Base-by-base conservation (phyloP, 2,797 vertebrate species). In the Xyrichtys novacula region DNA sequence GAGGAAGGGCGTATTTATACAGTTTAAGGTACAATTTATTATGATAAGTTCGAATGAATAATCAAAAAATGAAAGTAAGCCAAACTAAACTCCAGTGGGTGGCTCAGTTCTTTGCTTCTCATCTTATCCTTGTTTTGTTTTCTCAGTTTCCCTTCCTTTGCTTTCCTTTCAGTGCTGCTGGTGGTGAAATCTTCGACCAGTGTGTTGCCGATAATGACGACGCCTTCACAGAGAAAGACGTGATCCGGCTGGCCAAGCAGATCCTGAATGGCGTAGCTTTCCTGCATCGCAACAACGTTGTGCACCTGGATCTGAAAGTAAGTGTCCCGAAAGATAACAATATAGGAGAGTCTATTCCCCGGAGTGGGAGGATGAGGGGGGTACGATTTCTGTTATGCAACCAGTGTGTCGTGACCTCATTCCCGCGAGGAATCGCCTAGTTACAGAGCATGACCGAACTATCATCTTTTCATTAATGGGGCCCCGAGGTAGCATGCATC, bases 271-370 rank as follows among this genome's bases (percentile, higher is more conserved):
- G 95, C 0, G 91, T 96, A 54, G 85, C 93, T 44, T 95, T 92
- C 81, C 90, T 96, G 61, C 95, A 96, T 68, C 76, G 85, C 44
- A 94, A 88, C 84, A 94, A 93, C 7, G 90, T 96, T 29, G 95
- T 96, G 54, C 95, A 96, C 69, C 88, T 96, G 46, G 95, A 96
- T 74, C 81, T 96, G 55, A 96, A 96, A 84, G 95, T 96, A 65
- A 89, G 91, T 23, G 16, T 19, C 0, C 23, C 29, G 56, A 57
- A 16, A 48, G 40, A 26, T 58, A 22, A 28, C 60, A 34, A 68
- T 64, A 46, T 56, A 67, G 71, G 71, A 63, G 65, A 32, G 36
- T 31, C 20, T 4, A 28, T 71, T 59, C 77, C 70, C 83, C 52
- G 2, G 12, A 68, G 77, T 5, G 23, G 6, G 43, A 20, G 39